Percentiles rank a stretch among this genome's conserved stretches.
These are phyloP conservation scores for Takifugu ocellatus DNA, from an alignment of 2,797 vertebrate genomes.

Conservation along the genomic window DNA sequence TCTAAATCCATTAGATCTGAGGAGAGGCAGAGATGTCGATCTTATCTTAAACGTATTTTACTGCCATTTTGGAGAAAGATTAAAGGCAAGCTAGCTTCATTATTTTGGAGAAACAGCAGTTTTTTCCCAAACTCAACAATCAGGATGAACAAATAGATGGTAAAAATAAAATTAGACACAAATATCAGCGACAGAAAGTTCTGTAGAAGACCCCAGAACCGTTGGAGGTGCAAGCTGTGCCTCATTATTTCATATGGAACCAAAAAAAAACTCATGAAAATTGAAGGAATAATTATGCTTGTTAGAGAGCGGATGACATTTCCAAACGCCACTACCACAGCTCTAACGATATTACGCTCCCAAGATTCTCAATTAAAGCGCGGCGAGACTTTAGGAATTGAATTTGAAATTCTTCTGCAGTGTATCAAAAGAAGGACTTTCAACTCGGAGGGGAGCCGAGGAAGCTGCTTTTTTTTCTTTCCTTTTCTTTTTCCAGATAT, in stretches of 20 bases:
- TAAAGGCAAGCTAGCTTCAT: neutral
- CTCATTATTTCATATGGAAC: conserved; percentile 23
- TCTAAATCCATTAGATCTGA: neutral
- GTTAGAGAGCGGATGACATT: conserved; percentile 4
- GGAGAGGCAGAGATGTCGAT: neutral
- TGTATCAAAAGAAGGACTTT: conserved; percentile 57
- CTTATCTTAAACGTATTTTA: neutral
- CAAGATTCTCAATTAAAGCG: conserved; percentile 61
- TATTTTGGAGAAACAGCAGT: neutral
- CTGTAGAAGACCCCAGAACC: neutral
- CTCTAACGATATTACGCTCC: conserved; percentile 43
- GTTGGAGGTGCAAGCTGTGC: neutral
- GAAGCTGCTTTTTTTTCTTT: conserved; percentile 9
- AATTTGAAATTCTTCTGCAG: conserved; percentile 54
- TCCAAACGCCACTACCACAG: conserved; percentile 25
- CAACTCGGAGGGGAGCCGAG: conserved; percentile 49
- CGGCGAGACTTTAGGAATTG: conserved; percentile 55
- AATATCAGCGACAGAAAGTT: neutral
- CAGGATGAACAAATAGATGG: neutral
- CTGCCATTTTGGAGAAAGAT: neutral
- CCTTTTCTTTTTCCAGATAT: conserved; percentile 19
- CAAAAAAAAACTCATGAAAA: conserved; percentile 28
- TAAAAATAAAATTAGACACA: conserved; percentile 2
- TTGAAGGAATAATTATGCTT: conserved; percentile 27
- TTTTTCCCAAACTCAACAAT: neutral